These are phyloP conservation scores for Rosalia funebris DNA, from an alignment of 2,888 invertebrate genomes.

Conservation along the genomic window DNA sequence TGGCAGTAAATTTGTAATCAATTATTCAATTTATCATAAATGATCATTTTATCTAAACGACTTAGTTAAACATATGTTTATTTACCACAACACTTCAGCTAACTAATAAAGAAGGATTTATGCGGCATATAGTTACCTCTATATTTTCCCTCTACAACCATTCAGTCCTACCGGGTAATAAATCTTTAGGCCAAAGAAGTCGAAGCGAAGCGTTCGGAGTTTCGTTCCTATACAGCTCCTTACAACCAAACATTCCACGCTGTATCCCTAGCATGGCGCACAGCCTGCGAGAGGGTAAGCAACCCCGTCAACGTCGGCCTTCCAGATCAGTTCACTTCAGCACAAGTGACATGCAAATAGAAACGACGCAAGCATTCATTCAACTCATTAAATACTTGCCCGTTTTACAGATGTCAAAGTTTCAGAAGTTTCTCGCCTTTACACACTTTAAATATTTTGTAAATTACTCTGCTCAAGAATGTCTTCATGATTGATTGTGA, in stretches of 20 bases:
- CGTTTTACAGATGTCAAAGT: conserved; percentile 53
- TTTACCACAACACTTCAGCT: conserved; percentile 46
- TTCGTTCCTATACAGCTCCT: conserved; percentile 31
- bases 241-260: conserved; percentile 32
- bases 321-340: conserved; percentile 57
- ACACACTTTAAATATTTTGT: conserved; percentile 49
- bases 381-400: conserved; percentile 57
- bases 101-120: conserved; percentile 60
- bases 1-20: conserved; percentile 12
- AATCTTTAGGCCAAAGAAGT: conserved; percentile 56
- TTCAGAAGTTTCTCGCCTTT: conserved; percentile 45
- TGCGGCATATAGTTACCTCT: conserved; percentile 60
- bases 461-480: conserved; percentile 46
- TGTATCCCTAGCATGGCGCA: conserved; percentile 27
- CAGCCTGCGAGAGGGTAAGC: conserved; percentile 35
- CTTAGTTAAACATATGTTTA: conserved; percentile 42
- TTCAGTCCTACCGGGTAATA: conserved; percentile 59
- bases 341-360: conserved; percentile 61
- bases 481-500: conserved; percentile 46
- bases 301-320: conserved; percentile 46
- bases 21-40: conserved; percentile 17
- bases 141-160: conserved; percentile 60
- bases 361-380: conserved; percentile 57
- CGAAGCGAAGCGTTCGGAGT: conserved; percentile 34
- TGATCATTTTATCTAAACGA: conserved; percentile 32